Conservation (phyloP, 2,888 invertebrate genomes). For the Drosophila lacicola region DNA sequence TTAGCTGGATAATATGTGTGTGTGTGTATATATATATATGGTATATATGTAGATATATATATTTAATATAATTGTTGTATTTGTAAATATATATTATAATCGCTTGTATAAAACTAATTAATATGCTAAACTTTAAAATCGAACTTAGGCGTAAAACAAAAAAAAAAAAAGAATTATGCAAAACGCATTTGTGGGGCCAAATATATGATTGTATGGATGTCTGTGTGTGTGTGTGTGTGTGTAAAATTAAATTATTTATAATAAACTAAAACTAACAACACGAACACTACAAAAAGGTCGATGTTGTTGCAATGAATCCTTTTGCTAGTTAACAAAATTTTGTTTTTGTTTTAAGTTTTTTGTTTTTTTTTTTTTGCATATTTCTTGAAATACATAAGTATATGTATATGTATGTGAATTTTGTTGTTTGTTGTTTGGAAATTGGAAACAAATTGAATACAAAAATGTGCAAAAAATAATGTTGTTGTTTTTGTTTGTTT, state of each 20-base stretch:
- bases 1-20: constrained; percentile 21
- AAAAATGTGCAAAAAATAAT: constrained; percentile 35
- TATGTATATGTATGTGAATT: constrained; percentile 8
- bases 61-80: constrained; percentile 35
- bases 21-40: constrained; percentile 15
- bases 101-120: constrained; percentile 44
- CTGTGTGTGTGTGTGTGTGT: constrained; percentile 8
- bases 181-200: constrained; percentile 46
- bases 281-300: constrained; percentile 29
- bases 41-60: constrained; percentile 23
- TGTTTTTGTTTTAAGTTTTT: neutral
- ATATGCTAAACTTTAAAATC: constrained; percentile 49
- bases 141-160: constrained; percentile 57
- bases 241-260: constrained; percentile 52
- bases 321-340: constrained; percentile 28
- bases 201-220: constrained; percentile 40
- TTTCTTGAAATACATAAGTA: constrained; percentile 1
- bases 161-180: constrained; percentile 44
- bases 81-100: constrained; percentile 45
- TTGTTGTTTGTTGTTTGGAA: constrained; percentile 7
- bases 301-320: constrained; percentile 19
- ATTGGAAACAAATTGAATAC: constrained; percentile 34
- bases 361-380: neutral
- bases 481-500: too few species aligned
- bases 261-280: constrained; percentile 42